Conservation (phyloP, 1,140 invertebrate genomes). For the Oreohelix idahoensis region DNA sequence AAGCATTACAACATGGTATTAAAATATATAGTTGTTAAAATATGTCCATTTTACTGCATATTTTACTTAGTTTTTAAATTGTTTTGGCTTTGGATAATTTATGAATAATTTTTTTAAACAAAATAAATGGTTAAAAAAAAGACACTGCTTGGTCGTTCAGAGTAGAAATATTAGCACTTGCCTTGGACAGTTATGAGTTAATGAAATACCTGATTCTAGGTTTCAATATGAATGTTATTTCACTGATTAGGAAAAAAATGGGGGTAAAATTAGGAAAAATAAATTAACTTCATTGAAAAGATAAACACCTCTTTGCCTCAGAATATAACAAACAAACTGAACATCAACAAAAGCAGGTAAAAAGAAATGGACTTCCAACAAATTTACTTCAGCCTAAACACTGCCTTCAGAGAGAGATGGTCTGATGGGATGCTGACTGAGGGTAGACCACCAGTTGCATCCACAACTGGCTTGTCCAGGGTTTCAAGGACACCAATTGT, state of each 20-base stretch:
- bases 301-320: neutral
- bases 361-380: neutral
- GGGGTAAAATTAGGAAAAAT: neutral
- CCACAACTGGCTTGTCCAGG: conserved; percentile 42
- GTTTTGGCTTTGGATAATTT: too few relatives aligned
- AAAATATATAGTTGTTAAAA: too few relatives aligned
- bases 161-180: too few relatives aligned
- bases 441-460: conserved; percentile 53
- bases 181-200: too few relatives aligned
- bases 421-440: conserved; percentile 58
- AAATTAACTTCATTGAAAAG: neutral
- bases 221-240: neutral
- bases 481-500: conserved; percentile 52
- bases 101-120: too few relatives aligned
- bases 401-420: conserved; percentile 60
- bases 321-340: neutral
- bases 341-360: neutral
- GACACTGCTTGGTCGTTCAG: too few relatives aligned
- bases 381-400: conserved; percentile 38
- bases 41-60: too few relatives aligned
- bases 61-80: too few relatives aligned
- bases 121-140: too few relatives aligned
- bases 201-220: too few relatives aligned
- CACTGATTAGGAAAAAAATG: neutral
- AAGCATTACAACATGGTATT: too few relatives aligned